Conservation (phyloP, 1,140 invertebrate species). For the Varroa destructor region DNA sequence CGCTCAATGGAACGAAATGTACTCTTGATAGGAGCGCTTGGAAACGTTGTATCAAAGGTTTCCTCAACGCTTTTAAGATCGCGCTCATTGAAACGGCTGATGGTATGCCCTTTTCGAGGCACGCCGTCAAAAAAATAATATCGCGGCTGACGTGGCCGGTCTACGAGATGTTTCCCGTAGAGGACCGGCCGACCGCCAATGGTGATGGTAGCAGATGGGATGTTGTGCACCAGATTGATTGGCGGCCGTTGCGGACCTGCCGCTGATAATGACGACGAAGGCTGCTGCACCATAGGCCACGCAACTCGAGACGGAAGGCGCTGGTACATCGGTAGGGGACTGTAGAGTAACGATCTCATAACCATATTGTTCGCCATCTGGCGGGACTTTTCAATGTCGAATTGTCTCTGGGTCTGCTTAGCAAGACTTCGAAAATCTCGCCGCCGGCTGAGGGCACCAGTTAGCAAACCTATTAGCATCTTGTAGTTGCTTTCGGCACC, state of each 20-base stretch:
- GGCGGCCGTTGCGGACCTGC: background rate
- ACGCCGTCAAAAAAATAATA: conserved; percentile 4
- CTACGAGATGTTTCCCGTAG: conserved; percentile 6
- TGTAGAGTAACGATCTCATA: conserved; percentile 21
- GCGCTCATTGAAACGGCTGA: no score
- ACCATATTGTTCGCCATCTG: conserved; percentile 21
- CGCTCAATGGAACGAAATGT: no score
- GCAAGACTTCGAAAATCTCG: conserved; percentile 10
- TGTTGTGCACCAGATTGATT: background rate
- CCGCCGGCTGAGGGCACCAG: conserved; percentile 5
- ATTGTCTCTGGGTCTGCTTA: background rate
- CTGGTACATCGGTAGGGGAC: conserved; percentile 25
- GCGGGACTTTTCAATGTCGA: conserved; percentile 1
- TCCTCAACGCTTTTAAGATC: no score
- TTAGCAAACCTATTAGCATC: conserved; percentile 3
- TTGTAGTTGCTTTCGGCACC: conserved; percentile 12
- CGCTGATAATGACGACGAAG: background rate
- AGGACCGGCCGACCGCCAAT: background rate
- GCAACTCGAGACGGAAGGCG: background rate
- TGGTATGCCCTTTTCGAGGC: no score
- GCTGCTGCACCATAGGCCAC: background rate
- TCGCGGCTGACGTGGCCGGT: conserved; percentile 2
- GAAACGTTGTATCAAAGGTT: no score
- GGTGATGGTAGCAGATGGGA: background rate
- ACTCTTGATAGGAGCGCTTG: no score